Conservation (phyloP, 2,113 vertebrate species). For the Bagarius yarrelli region DNA sequence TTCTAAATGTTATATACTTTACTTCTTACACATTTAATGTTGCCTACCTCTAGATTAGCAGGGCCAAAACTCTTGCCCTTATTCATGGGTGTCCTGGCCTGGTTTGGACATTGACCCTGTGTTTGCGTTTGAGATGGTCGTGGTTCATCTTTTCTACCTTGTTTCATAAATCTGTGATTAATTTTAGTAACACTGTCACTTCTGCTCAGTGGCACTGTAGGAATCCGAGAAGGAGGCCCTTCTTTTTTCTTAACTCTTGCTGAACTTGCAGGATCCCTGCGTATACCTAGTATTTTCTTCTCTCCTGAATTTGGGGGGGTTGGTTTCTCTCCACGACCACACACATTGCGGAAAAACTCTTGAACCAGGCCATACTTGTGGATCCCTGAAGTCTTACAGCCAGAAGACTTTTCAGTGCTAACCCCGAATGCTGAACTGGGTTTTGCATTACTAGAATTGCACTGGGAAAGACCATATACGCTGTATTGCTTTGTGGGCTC, state of each 20-base stretch:
- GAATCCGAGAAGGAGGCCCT: constrained; percentile 59
- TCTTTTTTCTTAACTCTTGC: constrained; percentile 70
- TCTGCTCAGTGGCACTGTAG: constrained; percentile 61
- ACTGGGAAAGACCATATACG: constrained; percentile 80
- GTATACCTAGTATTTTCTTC: constrained; percentile 5
- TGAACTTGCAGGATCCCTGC: constrained; percentile 29
- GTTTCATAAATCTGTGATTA: constrained; percentile 87
- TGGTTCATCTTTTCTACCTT: constrained; percentile 73
- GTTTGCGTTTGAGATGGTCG: constrained; percentile 61
- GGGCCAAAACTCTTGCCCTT: constrained; percentile 68
- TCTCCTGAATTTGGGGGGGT: constrained; percentile 60
- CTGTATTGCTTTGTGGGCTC: constrained; percentile 76
- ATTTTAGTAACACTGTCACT: constrained; percentile 80
- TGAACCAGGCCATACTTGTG: constrained; percentile 89
- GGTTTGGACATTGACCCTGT: constrained; percentile 43
- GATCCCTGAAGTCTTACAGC: constrained; percentile 67
- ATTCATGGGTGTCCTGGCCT: constrained; percentile 66
- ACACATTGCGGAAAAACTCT: constrained; percentile 92
- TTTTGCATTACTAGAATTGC: constrained; percentile 72
- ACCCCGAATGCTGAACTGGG: constrained; percentile 36
- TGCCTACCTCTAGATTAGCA: constrained; percentile 77
- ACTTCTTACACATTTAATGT: not conserved
- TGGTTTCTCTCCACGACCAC: constrained; percentile 82
- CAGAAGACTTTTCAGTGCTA: constrained; percentile 51
- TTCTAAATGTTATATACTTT: not conserved